phyloP scores from a whole-genome alignment of 23 tunicate species.

The Trididemnum clinides region DNA sequence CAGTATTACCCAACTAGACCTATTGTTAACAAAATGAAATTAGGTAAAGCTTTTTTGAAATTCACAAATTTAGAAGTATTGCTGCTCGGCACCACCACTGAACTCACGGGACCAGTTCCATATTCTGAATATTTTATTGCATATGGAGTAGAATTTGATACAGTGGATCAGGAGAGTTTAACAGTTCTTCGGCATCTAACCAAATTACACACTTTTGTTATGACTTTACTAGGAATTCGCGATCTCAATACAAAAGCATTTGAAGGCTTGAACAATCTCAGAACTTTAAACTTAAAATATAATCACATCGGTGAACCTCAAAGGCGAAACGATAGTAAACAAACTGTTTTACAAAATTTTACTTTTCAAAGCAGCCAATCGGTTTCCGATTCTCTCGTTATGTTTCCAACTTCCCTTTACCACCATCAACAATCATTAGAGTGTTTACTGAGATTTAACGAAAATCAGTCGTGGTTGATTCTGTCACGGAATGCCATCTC shows the following conservation, averaged over 20 bases:
- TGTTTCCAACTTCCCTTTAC: too few relatives aligned
- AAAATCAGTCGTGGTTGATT: too few relatives aligned
- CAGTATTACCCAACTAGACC: neutral
- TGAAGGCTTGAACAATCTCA: neutral
- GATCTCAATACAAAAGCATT: neutral
- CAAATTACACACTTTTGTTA: neutral
- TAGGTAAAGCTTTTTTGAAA: neutral
- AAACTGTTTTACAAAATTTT: too few relatives aligned
- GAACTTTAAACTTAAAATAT: neutral
- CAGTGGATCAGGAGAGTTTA: slow-evolving; percentile 6
- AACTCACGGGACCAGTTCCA: neutral
- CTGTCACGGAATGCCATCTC: too few relatives aligned
- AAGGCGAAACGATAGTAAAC: too few relatives aligned
- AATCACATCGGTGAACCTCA: neutral
- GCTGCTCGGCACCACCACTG: neutral
- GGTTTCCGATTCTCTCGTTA: too few relatives aligned
- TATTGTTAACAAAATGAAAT: neutral
- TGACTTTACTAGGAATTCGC: neutral
- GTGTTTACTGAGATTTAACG: too few relatives aligned
- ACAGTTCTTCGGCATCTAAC: neutral
- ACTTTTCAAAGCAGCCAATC: too few relatives aligned
- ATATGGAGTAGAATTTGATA: neutral
- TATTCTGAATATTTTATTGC: neutral
- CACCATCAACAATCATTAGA: too few relatives aligned
- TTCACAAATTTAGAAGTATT: neutral